Evolutionary conservation across 1,140 invertebrate species (phyloP), one percentile per base, ranked within the genome.

Genomic region (Monochamus saltuarius): DNA sequence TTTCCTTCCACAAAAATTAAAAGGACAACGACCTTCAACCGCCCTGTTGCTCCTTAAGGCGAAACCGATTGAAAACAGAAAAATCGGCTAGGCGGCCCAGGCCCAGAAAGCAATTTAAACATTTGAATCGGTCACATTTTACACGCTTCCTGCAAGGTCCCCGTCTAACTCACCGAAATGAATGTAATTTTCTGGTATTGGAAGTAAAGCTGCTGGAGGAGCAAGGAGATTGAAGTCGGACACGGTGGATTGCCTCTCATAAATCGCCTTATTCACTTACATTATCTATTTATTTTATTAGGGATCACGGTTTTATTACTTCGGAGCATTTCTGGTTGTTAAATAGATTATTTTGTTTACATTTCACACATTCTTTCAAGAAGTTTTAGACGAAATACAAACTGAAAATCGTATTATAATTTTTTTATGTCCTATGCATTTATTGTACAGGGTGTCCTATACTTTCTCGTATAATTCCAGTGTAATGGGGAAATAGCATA

Each of bases 241-340:
- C 59, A 67, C 57, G 63, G 43, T 58, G 53, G 59, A 68, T 68
- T 49, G 61, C 58, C 55, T 50, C 60, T 61, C 61, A 64, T 68
- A 68, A 68, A 68, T 68, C 57, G 56, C 57, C 53, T 62, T 58
- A 59, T 63, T 63, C 60, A 59, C 59, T 65, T 59, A 51, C 66
- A 65, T 68, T 65, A 68, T 62, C 58, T 66, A 68, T 68, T 64
- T 65, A 65, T 62, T 55, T 57, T 43, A 65, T 65, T 65, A 57
- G 54, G 35, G 55, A 39, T 2, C 22, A 29, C 22, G 22, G 22
- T 29, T 29, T 29, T 29, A 29, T 29, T 29, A 29, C 22, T 29
- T 29, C 22, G 2, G 6, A 29, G 22, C 22, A n/a, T n/a, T n/a
- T n/a, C n/a, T n/a, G n/a, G n/a, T n/a, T n/a, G n/a, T 29, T 29